These are phyloP conservation scores for Spialia ferax DNA, from an alignment of 2,888 invertebrate genomes.

Conservation along the genomic window DNA sequence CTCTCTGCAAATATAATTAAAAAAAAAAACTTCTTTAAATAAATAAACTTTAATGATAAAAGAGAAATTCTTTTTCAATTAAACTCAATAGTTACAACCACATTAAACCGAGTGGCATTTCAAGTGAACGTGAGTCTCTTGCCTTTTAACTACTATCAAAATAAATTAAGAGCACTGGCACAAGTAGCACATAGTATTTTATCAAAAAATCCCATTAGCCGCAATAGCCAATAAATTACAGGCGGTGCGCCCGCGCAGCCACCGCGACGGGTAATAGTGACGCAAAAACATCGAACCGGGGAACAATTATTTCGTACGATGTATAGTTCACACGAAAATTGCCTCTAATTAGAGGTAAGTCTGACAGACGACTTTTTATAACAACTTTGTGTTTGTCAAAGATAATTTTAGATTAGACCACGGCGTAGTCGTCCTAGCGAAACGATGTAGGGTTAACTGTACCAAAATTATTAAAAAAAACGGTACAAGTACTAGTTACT, in stretches of 20 bases:
- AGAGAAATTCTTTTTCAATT: too few species aligned
- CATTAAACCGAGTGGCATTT: too few species aligned
- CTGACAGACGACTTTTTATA: constrained; percentile 23
- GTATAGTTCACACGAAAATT: constrained; percentile 51
- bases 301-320: constrained; percentile 64
- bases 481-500: too few species aligned
- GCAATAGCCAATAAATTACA: constrained; percentile 74
- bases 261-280: constrained; percentile 64
- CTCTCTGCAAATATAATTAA: too few species aligned
- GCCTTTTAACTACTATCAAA: neutral
- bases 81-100: too few species aligned
- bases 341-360: constrained; percentile 38
- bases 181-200: constrained; percentile 53
- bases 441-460: neutral
- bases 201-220: constrained; percentile 74
- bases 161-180: neutral
- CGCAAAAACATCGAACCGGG: constrained; percentile 71
- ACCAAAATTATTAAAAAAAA: too few species aligned
- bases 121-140: neutral
- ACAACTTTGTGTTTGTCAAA: constrained; percentile 33
- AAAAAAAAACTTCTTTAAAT: too few species aligned
- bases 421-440: neutral
- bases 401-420: constrained; percentile 11
- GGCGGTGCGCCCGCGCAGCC: constrained; percentile 66
- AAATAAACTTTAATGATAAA: too few species aligned